Evolutionary conservation across 1,140 invertebrate species (phyloP), one percentile per base, ranked within the genome.

Genomic region (Apis dorsata): DNA sequence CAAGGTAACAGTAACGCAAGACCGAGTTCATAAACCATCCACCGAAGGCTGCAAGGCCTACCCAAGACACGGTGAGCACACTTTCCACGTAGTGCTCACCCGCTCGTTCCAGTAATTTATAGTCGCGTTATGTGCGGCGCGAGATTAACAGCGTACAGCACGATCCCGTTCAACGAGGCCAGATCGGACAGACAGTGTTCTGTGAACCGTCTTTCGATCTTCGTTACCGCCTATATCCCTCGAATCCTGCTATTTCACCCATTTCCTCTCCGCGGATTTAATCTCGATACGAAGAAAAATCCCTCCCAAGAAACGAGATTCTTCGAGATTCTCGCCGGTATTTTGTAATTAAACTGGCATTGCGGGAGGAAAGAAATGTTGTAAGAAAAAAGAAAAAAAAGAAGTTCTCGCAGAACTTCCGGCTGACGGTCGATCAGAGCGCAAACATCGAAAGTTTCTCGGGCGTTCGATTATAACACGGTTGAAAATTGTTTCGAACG

Each of bases 61-160:
- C 72, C 34, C 55, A 77, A 68, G 21, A 24, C 11, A 17, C 1
- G 62, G 51, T 57, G 71, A 57, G 60, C 80, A 78, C 63, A 69
- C 75, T 62, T 65, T 72, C 70, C 72, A 60, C 63, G 73, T 59
- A 49, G 55, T 17, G 68, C 34, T n/a, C 28, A 24, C 24, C 28
- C 34, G 72, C 73, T 73, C 83, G 83, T 81, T 83, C 70, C 21
- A 57, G 21, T 78, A 85, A 86, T 86, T 85, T 86, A 85, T 69
- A 49, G 24, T n/a, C 55, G 60, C 73, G 62, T 77, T 77, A 80
- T 7, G 77, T n/a, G 15, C 60, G 53, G 60, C 60, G 60, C 60
- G 77, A 73, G 68, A 79, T 79, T 79, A 79, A 79, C 82, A 73
- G 34, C 21, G 60, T 57, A 21, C 19, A 28, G 69, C n/a, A 9